These are phyloP conservation scores for Xiphophorus hellerii DNA, from an alignment of 2,113 vertebrate species.

Conservation along the genomic window DNA sequence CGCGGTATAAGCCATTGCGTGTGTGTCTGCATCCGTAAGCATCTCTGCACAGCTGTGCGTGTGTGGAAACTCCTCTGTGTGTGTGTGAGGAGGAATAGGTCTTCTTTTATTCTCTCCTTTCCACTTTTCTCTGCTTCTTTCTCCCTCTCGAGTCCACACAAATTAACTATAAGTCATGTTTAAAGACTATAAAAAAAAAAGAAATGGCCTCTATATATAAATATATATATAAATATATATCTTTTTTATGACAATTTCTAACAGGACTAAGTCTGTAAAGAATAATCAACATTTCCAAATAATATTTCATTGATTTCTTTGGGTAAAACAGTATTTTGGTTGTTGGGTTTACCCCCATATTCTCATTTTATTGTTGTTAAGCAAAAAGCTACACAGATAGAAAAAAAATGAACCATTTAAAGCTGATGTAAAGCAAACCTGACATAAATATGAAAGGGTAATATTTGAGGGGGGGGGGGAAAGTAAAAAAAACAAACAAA, in stretches of 20 bases:
- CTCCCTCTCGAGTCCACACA: slow-evolving; percentile 68
- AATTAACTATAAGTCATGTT: slow-evolving; percentile 69
- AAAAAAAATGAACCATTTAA: slow-evolving; percentile 35
- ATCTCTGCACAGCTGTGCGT: slow-evolving; percentile 26
- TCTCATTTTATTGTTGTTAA: slow-evolving; percentile 64
- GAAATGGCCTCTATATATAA: slow-evolving; percentile 68
- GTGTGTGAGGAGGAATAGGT: slow-evolving; percentile 62
- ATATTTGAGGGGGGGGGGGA: background rate
- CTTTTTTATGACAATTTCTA: slow-evolving; percentile 79
- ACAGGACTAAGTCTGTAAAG: slow-evolving; percentile 74
- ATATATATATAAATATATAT: slow-evolving; percentile 71
- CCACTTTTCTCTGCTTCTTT: slow-evolving; percentile 70
- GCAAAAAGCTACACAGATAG: slow-evolving; percentile 42
- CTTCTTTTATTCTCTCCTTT: slow-evolving; percentile 71
- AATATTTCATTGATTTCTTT: slow-evolving; percentile 64
- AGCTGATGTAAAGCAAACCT: slow-evolving; percentile 48
- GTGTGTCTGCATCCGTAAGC: slow-evolving; percentile 25
- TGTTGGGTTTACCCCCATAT: slow-evolving; percentile 65
- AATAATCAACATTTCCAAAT: slow-evolving; percentile 67
- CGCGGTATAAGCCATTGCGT: slow-evolving; percentile 64
- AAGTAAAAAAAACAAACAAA: too few relatives aligned
- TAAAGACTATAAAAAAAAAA: slow-evolving; percentile 43
- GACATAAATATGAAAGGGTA: slow-evolving; percentile 43
- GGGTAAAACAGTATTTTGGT: slow-evolving; percentile 63
- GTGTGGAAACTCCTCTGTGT: slow-evolving; percentile 53